Evolutionary conservation across 2,888 invertebrate species (phyloP).

Genomic region (Stenodera caucasica): DNA sequence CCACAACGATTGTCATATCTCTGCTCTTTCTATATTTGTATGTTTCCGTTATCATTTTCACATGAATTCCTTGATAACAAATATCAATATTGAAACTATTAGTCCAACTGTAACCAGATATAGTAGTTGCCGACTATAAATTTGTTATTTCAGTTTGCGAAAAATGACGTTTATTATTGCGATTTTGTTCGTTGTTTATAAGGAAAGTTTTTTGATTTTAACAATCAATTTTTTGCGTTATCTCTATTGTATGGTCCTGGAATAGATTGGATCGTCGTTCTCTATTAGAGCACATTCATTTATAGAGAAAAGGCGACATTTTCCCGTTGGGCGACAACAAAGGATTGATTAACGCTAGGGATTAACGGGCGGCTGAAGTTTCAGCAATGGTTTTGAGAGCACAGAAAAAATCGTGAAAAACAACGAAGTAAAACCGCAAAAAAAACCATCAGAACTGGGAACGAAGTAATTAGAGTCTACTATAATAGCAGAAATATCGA

Average conservation of each 20-base stretch:
- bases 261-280: slow-evolving; percentile 3
- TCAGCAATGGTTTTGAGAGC: background rate
- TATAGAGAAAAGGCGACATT: slow-evolving; percentile 1
- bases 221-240: background rate
- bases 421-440: background rate
- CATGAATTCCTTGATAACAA: background rate
- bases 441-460: too few species aligned
- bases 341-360: slow-evolving; percentile 5
- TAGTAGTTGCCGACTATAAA: too few species aligned
- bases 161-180: too few species aligned
- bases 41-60: background rate
- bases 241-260: background rate
- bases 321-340: slow-evolving; percentile 2
- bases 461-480: too few species aligned
- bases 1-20: background rate
- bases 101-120: background rate
- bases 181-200: background rate
- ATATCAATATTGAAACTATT: background rate
- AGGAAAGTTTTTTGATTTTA: background rate
- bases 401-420: background rate
- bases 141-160: too few species aligned
- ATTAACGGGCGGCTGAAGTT: background rate
- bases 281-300: background rate
- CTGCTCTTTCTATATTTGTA: background rate
- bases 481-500: too few species aligned